Conservation (phyloP, 53 echinoderm and acorn worm species). For the Astropecten irregularis region DNA sequence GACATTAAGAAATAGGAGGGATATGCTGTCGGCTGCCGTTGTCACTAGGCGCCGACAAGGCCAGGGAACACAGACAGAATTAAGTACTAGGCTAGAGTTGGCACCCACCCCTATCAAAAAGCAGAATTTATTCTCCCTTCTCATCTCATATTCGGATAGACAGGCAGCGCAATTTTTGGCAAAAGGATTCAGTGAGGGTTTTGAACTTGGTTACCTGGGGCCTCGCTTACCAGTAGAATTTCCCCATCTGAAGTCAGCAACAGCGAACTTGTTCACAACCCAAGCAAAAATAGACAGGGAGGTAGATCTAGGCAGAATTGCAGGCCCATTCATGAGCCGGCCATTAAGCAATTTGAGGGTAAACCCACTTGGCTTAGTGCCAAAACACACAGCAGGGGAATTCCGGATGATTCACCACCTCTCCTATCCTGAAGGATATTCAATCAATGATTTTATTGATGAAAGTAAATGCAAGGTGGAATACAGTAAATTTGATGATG, state of each 20-base stretch:
- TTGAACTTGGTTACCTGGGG: constrained; percentile 42
- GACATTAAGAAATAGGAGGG: background rate
- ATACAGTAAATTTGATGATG: constrained; percentile 44
- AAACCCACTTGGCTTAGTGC: constrained; percentile 50
- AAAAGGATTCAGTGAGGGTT: constrained; percentile 37
- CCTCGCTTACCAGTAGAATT: constrained; percentile 33
- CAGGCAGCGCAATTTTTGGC: constrained; percentile 26
- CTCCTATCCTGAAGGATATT: constrained; percentile 40
- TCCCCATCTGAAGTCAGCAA: constrained; percentile 42
- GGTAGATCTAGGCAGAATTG: constrained; percentile 30
- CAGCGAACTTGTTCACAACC: background rate
- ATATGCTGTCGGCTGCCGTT: background rate
- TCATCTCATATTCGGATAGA: constrained; percentile 5
- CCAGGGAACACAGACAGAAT: background rate
- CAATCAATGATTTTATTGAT: constrained; percentile 26
- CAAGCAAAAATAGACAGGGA: constrained; percentile 1
- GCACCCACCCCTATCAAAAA: constrained; percentile 26
- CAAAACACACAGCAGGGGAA: constrained; percentile 44
- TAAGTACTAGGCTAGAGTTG: no score
- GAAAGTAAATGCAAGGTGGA: background rate
- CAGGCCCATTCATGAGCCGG: background rate
- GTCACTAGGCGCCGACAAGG: background rate
- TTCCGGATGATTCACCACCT: constrained; percentile 56
- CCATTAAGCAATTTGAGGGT: constrained; percentile 33
- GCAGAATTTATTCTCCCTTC: background rate